Base-by-base conservation (phyloP, 2,797 vertebrate species). In the Takifugu rubripes region DNA sequence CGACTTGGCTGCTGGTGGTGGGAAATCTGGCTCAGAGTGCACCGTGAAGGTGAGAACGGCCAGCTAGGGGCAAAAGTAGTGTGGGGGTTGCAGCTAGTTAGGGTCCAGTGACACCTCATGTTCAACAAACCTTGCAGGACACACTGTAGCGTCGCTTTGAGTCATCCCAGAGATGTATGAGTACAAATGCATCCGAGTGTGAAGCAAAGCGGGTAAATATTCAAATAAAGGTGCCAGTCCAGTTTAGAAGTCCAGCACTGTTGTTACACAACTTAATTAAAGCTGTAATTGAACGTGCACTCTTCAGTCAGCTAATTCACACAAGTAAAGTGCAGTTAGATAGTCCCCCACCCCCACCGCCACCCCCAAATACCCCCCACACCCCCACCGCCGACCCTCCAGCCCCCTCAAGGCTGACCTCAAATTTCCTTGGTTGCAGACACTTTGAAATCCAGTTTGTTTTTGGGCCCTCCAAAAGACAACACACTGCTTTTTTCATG, bases 381-480 rank as follows among this genome's bases (percentile, higher is more conserved):
- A 45, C 14, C 42, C 53, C 40, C 3, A 3, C 15, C 24, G 15
- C 44, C 44, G 16, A 7, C 16, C 24, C 26, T 11, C 14, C 14
- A 29, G 16, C 10, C 53, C 44, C 64, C 25, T 33, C 25, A 24
- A 12, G 53, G 31, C 26, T 72, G 80, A 84, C 85, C 75, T 81
- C 72, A 25, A 73, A 74, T 82, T 86, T 88, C 82, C 79, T 72
- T 80, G 72, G 66, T 75, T 68, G 74, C 68, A 76, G 70, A 82
- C 75, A 66, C 82, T 81, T 86, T 88, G 79, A 85, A 89, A 83
- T 74, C 68, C 57, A 67, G 81, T 88, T 87, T 90, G 84, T 88
- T 80, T 78, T 86, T 53, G 60, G 75, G 66, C 53, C 78, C 58
- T 64, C 56, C 62, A 68, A 83, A 86, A 82, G 56, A 82, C 75